Evolutionary conservation across 2,797 vertebrate species (phyloP), one percentile per base, ranked within the genome.

Genomic region (Typhlichthys eigenmanni): DNA sequence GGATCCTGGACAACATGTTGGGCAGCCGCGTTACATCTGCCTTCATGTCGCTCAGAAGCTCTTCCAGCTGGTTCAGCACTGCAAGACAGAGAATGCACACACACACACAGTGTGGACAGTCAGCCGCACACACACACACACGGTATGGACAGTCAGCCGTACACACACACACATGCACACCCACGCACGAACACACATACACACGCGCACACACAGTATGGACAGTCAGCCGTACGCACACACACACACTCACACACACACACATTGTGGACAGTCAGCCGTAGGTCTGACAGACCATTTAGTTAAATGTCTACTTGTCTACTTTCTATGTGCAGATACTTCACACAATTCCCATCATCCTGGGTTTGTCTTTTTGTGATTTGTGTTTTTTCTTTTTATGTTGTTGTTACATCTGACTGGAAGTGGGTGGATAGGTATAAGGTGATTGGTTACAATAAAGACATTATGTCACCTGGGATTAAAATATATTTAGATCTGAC

Each of bases 11-110:
- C 75, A 99, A 82, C 96, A 98, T 98, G 90, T 96, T 98, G 68
- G 97, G 97, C 87, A 99, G 87, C 64, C 97, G 95, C 0, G 97
- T 99, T 72, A 99, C 97, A 0, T 99, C 97, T 0, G 97, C 97
- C 80, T 99, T 99, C 97, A 99, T 99, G 89, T 99, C 97, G 0
- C 97, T 98, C 89, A 99, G 88, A 75, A 99, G 93, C 79, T 99
- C 97, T 88, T 99, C 97, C 45, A 98, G 89, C 90, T 99, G 96
- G 91, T 99, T 99, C 83, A 99, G 80, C 77, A 99, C 97, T 99
- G 90, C 0, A 19, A 72, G 55, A 65, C 60, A 0, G 9, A 13
- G 1, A 14, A 52, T 7, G 19, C 12, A 51, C 53, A 55, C 2
- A 51, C 53, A 55, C 2, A 55, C 53, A 55, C 10, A 43, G 38